These are phyloP conservation scores for Andrena praecox DNA, from an alignment of 2,888 invertebrate genomes.

Conservation along the genomic window DNA sequence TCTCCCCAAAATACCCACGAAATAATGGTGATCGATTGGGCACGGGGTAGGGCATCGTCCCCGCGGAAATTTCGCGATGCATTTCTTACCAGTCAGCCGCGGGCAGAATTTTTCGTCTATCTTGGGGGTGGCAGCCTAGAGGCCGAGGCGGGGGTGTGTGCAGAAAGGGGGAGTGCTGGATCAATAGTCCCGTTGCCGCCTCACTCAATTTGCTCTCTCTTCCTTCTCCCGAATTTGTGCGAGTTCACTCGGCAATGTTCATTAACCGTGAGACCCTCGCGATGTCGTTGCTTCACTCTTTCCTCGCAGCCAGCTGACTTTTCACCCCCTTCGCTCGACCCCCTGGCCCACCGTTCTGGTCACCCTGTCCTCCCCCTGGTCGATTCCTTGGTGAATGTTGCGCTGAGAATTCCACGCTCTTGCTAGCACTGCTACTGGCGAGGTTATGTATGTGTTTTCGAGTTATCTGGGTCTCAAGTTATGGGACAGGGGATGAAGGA, in stretches of 20 bases:
- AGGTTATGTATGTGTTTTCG: too few relatives aligned
- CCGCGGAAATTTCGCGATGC: background rate
- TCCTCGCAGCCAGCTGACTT: conserved; percentile 32
- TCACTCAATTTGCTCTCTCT: conserved; percentile 73
- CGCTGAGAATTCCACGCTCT: too few relatives aligned
- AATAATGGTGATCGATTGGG: too few relatives aligned
- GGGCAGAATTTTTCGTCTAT: conserved; percentile 67
- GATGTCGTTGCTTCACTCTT: conserved; percentile 46
- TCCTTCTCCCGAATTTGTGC: conserved; percentile 69
- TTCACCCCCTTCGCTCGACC: conserved; percentile 23
- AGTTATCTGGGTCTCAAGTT: too few relatives aligned
- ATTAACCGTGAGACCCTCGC: conserved; percentile 62
- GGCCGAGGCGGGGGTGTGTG: conserved; percentile 14
- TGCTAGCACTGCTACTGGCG: too few relatives aligned
- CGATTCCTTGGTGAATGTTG: background rate
- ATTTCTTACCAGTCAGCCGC: conserved; percentile 40
- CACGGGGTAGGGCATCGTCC: too few relatives aligned
- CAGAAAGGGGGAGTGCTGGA: conserved; percentile 54
- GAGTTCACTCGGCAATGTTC: conserved; percentile 72
- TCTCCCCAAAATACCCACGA: too few relatives aligned
- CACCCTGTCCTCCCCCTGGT: conserved; percentile 5
- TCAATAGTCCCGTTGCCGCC: conserved; percentile 74
- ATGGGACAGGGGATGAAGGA: too few relatives aligned
- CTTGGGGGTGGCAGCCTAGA: conserved; percentile 34
- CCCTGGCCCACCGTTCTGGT: background rate